Conservation (phyloP, 2,113 vertebrate genomes). For the Syngnathus scovelli region DNA sequence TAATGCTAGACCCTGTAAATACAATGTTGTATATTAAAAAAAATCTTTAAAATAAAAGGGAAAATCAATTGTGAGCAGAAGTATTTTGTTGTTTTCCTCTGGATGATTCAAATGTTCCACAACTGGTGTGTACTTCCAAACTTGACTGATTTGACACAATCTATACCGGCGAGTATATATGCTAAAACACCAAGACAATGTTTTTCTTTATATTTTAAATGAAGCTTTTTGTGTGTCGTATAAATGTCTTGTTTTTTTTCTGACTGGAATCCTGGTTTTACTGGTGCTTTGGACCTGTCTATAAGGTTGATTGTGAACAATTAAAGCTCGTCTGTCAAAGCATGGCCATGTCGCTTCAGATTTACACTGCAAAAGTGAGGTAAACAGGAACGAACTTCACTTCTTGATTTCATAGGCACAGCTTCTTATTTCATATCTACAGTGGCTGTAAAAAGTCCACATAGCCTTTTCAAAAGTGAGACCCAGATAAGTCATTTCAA, state of each 20-base stretch:
- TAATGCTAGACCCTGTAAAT: constrained; percentile 75
- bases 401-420: not conserved
- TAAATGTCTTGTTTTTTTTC: constrained; percentile 51
- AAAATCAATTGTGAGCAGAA: constrained; percentile 66
- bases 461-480: not conserved
- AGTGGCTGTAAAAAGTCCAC: not conserved
- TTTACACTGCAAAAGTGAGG: constrained; percentile 59
- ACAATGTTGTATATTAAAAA: constrained; percentile 80
- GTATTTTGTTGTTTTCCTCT: constrained; percentile 43
- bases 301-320: constrained; percentile 62
- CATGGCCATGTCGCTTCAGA: constrained; percentile 51
- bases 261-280: constrained; percentile 54
- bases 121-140: constrained; percentile 47
- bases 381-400: not conserved
- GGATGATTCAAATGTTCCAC: constrained; percentile 54
- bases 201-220: constrained; percentile 58
- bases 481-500: not conserved
- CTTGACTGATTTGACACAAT: constrained; percentile 38
- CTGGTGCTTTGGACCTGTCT: constrained; percentile 61
- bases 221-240: constrained; percentile 57
- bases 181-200: constrained; percentile 44
- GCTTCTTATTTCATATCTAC: not conserved
- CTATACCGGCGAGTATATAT: constrained; percentile 57
- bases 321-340: constrained; percentile 66
- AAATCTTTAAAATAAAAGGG: constrained; percentile 76